Percentiles rank a stretch among this genome's conserved stretches.
These are phyloP conservation scores for Octomys mimax DNA, from an alignment of 2,797 vertebrate species.

Conservation along the genomic window DNA sequence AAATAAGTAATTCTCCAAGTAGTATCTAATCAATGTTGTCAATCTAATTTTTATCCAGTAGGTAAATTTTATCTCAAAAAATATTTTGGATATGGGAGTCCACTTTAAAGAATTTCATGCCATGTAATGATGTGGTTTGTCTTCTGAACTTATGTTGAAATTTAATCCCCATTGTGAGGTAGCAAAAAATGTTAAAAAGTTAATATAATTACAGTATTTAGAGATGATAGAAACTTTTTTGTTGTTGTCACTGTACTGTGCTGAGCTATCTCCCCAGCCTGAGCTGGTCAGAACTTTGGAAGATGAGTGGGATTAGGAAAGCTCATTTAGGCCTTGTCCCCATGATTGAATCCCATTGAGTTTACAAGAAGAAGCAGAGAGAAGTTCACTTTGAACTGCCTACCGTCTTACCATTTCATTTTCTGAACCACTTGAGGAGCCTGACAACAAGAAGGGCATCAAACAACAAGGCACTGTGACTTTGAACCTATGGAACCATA, in stretches of 20 bases:
- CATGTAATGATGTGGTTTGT: neutral
- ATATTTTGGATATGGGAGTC: slow-evolving; percentile 22
- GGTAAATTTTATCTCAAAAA: slow-evolving; percentile 7
- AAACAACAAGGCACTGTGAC: neutral
- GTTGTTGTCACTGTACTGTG: too few species aligned
- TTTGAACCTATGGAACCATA: neutral
- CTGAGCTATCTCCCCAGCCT: too few species aligned
- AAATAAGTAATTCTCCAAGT: slow-evolving; percentile 10
- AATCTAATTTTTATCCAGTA: neutral
- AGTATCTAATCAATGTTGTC: neutral
- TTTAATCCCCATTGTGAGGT: neutral
- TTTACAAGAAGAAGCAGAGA: neutral
- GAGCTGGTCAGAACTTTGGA: neutral
- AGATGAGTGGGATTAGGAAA: neutral
- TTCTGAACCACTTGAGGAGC: neutral
- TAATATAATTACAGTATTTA: neutral
- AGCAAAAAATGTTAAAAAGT: neutral
- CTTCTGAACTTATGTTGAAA: neutral
- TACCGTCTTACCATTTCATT: too few species aligned
- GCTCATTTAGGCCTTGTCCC: too few species aligned
- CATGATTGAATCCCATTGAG: neutral
- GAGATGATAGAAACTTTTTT: neutral
- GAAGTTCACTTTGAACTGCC: too few species aligned
- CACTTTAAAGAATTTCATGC: neutral
- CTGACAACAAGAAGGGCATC: neutral